Conservation (phyloP, 2,113 vertebrate species). For the Rutilus rutilus region DNA sequence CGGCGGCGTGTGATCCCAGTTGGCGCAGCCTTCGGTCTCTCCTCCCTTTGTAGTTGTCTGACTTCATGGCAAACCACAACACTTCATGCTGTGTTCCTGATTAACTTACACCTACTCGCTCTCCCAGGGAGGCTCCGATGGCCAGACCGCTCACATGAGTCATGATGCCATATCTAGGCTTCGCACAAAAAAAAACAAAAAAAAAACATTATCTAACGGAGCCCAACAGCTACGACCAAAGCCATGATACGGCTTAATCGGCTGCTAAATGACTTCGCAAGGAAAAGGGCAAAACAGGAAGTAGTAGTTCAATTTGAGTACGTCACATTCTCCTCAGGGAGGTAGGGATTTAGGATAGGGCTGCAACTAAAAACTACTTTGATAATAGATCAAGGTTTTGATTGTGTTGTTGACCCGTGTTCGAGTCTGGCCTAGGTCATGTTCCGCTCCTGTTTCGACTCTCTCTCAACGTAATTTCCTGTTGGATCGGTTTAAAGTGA, state of each 20-base stretch:
- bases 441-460: neutral
- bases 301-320: slow-evolving; percentile 53
- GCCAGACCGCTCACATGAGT: slow-evolving; percentile 66
- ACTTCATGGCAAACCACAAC: slow-evolving; percentile 68
- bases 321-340: neutral
- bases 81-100: slow-evolving; percentile 73
- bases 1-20: slow-evolving; percentile 54
- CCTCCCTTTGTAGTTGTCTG: slow-evolving; percentile 69
- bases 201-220: slow-evolving; percentile 51
- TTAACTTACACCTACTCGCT: slow-evolving; percentile 77
- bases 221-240: slow-evolving; percentile 50
- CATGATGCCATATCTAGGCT: slow-evolving; percentile 63
- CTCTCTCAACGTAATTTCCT: neutral
- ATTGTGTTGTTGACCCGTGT: neutral
- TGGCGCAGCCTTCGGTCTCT: slow-evolving; percentile 52
- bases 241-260: slow-evolving; percentile 51
- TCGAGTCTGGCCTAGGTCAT: neutral
- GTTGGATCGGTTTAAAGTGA: neutral
- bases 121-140: slow-evolving; percentile 65
- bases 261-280: slow-evolving; percentile 53
- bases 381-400: neutral
- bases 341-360: neutral
- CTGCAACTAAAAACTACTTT: slow-evolving; percentile 2
- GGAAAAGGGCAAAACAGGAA: neutral
- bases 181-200: neutral